Evolutionary conservation across 2,797 vertebrate genomes (phyloP), one percentile per base, ranked within the genome.

Genomic region (Nothura maculosa): DNA sequence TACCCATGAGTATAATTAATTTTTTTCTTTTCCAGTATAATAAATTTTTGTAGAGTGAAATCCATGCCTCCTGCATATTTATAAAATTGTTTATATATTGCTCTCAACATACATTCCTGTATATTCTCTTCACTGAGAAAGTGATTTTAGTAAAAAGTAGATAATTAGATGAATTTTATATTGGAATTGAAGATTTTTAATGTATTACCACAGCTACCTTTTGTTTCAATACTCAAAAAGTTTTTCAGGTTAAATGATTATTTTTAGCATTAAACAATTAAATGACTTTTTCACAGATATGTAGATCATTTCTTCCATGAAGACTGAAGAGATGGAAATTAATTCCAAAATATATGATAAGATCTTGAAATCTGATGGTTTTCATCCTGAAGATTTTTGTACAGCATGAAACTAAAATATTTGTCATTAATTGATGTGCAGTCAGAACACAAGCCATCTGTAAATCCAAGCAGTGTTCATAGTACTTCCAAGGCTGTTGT

Each of bases 1-100:
- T 87, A 93, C 69, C 30, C 79, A 85, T 28, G 68, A 90, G 68
- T 84, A 62, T 90, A 96, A 93, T 92, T 95, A 93, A 60, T 16
- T n/a, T 20, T 92, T 94, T 78, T 88, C 69, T 64, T 76, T 87
- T 91, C 90, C 88, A 85, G 62, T 75, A 77, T 85, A 85, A 67
- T 82, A 90, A 92, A 84, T 90, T 38, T 38, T 38, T 85, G 25
- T 62, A 89, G 38, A 68, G 57, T 90, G 72, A 70, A 63, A 70
- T 94, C 64, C 81, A 61, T 87, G 42, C 55, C 38, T 78, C 85
- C 89, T 80, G 45, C 1, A 14, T 94, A 93, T 92, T 94, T 92
- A 95, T 55, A 30, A 72, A 85, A 78, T 89, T 95, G 67, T 90
- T 96, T 95, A 88, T 91, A 34, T 61, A 86, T 95, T 92, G 89